Evolutionary conservation across 2,888 invertebrate species (phyloP), one percentile per base, ranked within the genome.

Genomic region (Drosophila cyrtoloma): DNA sequence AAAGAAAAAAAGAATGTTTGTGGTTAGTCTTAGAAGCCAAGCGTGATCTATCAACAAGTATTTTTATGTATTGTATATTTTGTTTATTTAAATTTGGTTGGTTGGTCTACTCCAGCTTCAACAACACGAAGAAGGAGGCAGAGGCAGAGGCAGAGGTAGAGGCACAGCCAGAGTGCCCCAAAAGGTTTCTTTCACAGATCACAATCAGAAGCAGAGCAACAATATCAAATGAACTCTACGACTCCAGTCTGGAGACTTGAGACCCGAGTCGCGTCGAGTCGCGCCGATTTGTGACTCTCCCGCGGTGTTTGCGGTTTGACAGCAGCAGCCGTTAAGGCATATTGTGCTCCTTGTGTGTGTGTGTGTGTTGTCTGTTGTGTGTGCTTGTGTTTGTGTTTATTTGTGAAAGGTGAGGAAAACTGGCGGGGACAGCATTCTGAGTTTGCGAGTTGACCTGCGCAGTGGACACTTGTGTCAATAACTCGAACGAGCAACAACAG

Each of bases 251-350:
- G 4, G 47, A 47, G 59, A 59, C 28, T 42, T 59, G 53, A 72
- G 71, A 67, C 50, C 56, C 32, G 57, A 73, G 83, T 77, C n/a
- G 37, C 16, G 16, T 37, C 37, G 37, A 16, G 37, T 16, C 42
- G 7, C 47, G 47, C 26, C 47, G 47, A 47, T 47, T 47, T 47
- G 47, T 47, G 47, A 47, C 47, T 47, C 79, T 81, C 88, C 88
- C 88, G 82, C 73, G 76, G 84, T 82, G 81, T 71, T 70, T 86
- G 86, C 72, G 84, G 86, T 86, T 86, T 78, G 79, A 81, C 82
- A 73, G 63, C 82, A 75, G 63, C 71, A 64, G 65, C 47, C 61
- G 61, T 26, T 58, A 53, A 58, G 69, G 30, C 67, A 57, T 44
- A 44, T 66, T 68, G 68, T 65, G 65, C 68, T 68, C 56, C 68